Evolutionary conservation across 1,140 invertebrate species (phyloP), one percentile per base, ranked within the genome.

Genomic region (Brachionus rubens): DNA sequence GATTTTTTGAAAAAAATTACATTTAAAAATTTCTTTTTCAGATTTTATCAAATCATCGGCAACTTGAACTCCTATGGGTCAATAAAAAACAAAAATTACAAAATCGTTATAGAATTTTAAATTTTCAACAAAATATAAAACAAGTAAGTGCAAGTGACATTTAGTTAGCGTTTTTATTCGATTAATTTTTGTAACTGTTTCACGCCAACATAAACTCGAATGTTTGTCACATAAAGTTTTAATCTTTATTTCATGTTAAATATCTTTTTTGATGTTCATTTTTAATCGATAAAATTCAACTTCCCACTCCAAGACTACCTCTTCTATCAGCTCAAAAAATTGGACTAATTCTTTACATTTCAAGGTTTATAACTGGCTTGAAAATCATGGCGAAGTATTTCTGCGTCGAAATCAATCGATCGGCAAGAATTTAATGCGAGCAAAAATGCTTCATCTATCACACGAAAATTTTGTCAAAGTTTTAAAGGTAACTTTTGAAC

Each of bases 301-400:
- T n/a, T n/a, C n/a, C n/a, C n/a, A n/a, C n/a, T n/a, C n/a, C n/a
- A n/a, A n/a, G n/a, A n/a, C n/a, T n/a, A n/a, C n/a, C n/a, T n/a
- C n/a, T n/a, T n/a, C n/a, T n/a, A n/a, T n/a, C n/a, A n/a, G n/a
- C n/a, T n/a, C n/a, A n/a, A n/a, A n/a, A n/a, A n/a, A n/a, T n/a
- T n/a, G n/a, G n/a, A n/a, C n/a, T n/a, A n/a, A n/a, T n/a, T n/a
- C n/a, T n/a, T n/a, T n/a, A 95, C 2, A 21, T 33, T 59, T 33
- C 1, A 36, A 59, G 54, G 98, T 36, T 86, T 98, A 56, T 94
- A 72, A 98, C 80, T 99, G 96, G 96, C 82, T 99, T 56, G 91
- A 94, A 70, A 96, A 96, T 81, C 96, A 99, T 82, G 96, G 96
- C n/a, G 94, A 98, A 87, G 94, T 96, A 2, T 99, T 98, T 82